phyloP scores from a whole-genome alignment of 2,888 invertebrate genomes.

The Prenolepis imparis region DNA sequence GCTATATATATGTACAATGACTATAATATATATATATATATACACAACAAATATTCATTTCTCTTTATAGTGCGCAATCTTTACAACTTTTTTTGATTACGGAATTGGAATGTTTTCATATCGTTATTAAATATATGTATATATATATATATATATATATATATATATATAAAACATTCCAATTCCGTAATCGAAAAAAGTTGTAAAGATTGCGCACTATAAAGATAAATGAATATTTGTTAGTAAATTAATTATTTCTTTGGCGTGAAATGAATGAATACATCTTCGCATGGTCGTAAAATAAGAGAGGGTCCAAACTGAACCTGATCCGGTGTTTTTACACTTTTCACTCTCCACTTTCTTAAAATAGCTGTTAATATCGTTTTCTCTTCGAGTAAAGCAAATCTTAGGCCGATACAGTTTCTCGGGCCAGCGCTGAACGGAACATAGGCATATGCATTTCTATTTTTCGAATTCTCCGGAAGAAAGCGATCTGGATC shows the following conservation, averaged over 20 bases:
- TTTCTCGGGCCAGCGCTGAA: constrained; percentile 83
- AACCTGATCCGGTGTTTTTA: constrained; percentile 67
- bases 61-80: no score
- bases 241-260: constrained; percentile 27
- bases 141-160: no score
- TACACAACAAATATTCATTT: no score
- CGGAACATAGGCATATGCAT: constrained; percentile 81
- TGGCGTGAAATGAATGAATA: constrained; percentile 40
- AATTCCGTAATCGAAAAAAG: neutral
- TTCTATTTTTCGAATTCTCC: constrained; percentile 79
- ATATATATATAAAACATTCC: no score
- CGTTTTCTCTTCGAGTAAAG: constrained; percentile 76
- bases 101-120: no score
- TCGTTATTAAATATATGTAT: no score
- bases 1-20: no score
- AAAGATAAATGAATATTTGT: neutral
- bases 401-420: constrained; percentile 81
- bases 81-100: no score
- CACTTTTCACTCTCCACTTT: constrained; percentile 78
- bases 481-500: constrained; percentile 86
- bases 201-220: neutral
- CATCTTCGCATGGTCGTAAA: constrained; percentile 71
- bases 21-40: no score
- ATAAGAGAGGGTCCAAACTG: constrained; percentile 69
- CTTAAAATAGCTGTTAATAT: constrained; percentile 72